A percentile compares a stretch with the other conserved stretches of the same genome.
Evolutionary conservation across 2,888 invertebrate genomes (phyloP).

Genomic region (Xylota segnis): DNA sequence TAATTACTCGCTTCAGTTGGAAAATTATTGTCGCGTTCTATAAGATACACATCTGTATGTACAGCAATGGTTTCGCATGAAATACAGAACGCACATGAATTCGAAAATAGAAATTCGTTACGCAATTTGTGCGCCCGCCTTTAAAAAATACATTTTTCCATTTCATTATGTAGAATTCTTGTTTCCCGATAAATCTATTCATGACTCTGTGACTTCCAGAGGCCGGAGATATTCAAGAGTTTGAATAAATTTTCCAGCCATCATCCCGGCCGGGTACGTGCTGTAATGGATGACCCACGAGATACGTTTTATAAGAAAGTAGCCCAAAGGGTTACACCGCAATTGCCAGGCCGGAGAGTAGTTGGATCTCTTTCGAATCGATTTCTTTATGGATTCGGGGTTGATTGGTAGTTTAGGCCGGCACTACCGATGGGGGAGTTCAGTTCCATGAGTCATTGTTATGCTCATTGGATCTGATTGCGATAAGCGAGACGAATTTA

Average conservation of each 20-base stretch:
- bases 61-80: constrained; percentile 39
- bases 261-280: background rate
- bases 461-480: constrained; percentile 16
- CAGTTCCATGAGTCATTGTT: constrained; percentile 26
- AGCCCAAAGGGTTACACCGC: constrained; percentile 26
- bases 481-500: constrained; percentile 33
- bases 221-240: background rate
- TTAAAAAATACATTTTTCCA: constrained; percentile 3
- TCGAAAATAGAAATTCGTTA: constrained; percentile 58
- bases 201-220: constrained; percentile 2
- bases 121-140: constrained; percentile 28
- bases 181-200: background rate
- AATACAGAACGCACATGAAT: constrained; percentile 48
- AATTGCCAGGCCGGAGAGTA: background rate
- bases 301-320: constrained; percentile 2
- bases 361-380: constrained; percentile 3
- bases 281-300: constrained; percentile 3
- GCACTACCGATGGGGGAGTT: constrained; percentile 11
- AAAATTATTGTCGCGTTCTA: constrained; percentile 13
- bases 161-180: background rate
- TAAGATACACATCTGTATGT: no score
- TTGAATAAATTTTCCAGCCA: constrained; percentile 28
- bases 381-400: constrained; percentile 2
- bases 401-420: constrained; percentile 9
- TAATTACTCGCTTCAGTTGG: constrained; percentile 24